phyloP scores from a whole-genome alignment of 2,113 vertebrate genomes.

The Uria aalge region DNA sequence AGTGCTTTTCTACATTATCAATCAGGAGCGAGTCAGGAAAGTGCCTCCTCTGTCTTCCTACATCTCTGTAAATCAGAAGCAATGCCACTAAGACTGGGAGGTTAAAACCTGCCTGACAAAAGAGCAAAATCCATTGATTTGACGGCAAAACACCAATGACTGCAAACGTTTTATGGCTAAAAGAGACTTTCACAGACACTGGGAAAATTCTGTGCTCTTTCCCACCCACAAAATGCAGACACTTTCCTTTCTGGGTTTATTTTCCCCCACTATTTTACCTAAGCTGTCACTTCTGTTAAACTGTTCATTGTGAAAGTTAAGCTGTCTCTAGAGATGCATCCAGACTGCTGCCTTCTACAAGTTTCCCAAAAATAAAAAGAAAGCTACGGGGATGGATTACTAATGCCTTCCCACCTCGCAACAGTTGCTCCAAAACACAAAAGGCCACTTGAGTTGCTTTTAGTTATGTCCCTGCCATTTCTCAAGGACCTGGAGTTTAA shows the following conservation, averaged over 20 bases:
- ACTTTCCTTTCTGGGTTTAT: conserved; percentile 47
- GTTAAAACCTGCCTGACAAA: conserved; percentile 5
- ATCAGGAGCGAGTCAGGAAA: not conserved
- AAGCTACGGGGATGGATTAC: conserved; percentile 39
- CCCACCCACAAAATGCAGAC: conserved; percentile 23
- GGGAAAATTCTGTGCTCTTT: conserved; percentile 18
- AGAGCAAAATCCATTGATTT: not conserved
- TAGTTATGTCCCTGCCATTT: conserved; percentile 23
- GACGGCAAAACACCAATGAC: not conserved
- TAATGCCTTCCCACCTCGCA: conserved; percentile 45
- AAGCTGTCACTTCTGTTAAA: conserved; percentile 46
- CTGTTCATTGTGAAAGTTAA: conserved; percentile 60
- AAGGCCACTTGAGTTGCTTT: conserved; percentile 17
- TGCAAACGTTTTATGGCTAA: not conserved
- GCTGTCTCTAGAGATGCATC: conserved; percentile 60
- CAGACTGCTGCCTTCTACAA: conserved; percentile 50
- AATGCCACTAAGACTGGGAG: not conserved
- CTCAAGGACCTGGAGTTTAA: conserved; percentile 29
- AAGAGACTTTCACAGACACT: not conserved
- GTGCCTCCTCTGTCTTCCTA: not conserved
- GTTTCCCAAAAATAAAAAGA: conserved; percentile 58
- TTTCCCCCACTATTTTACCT: conserved; percentile 47
- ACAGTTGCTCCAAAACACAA: conserved; percentile 40
- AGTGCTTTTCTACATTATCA: not conserved
- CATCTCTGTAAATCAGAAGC: not conserved